phyloP scores from a whole-genome alignment of 2,797 vertebrate species.

The Fundulus diaphanus region DNA sequence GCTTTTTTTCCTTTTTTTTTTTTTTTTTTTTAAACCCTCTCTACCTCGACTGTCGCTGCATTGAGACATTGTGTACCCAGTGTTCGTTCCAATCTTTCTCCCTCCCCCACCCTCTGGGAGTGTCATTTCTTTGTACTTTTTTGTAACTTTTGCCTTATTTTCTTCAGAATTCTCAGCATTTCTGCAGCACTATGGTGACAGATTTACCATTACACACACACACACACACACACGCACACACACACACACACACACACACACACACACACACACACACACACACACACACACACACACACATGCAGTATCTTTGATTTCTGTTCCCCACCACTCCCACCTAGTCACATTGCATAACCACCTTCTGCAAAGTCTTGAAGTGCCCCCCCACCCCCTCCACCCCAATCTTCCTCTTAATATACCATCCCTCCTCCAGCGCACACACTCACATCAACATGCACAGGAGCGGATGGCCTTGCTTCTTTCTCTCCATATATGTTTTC shows the following conservation, averaged over 20 bases:
- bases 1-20: too few species aligned
- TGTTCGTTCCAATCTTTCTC: slow-evolving; percentile 38
- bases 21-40: slow-evolving; percentile 8
- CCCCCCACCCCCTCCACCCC: too few species aligned
- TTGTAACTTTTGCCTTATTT: slow-evolving; percentile 18
- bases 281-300: slow-evolving; percentile 33
- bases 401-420: slow-evolving; percentile 11
- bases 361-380: slow-evolving; percentile 51
- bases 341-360: slow-evolving; percentile 72
- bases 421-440: neutral
- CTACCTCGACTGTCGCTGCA: slow-evolving; percentile 31
- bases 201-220: slow-evolving; percentile 61
- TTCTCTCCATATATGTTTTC: slow-evolving; percentile 23
- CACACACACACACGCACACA: slow-evolving; percentile 8
- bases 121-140: slow-evolving; percentile 56
- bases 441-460: slow-evolving; percentile 13
- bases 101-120: slow-evolving; percentile 37
- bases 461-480: slow-evolving; percentile 23
- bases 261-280: too few species aligned
- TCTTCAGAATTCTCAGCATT: slow-evolving; percentile 33
- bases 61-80: slow-evolving; percentile 44
- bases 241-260: too few species aligned
- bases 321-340: slow-evolving; percentile 33
- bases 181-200: slow-evolving; percentile 55
- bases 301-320: slow-evolving; percentile 64